Conservation (phyloP, 2,888 invertebrate species). For the Campopleginae sp. region DNA sequence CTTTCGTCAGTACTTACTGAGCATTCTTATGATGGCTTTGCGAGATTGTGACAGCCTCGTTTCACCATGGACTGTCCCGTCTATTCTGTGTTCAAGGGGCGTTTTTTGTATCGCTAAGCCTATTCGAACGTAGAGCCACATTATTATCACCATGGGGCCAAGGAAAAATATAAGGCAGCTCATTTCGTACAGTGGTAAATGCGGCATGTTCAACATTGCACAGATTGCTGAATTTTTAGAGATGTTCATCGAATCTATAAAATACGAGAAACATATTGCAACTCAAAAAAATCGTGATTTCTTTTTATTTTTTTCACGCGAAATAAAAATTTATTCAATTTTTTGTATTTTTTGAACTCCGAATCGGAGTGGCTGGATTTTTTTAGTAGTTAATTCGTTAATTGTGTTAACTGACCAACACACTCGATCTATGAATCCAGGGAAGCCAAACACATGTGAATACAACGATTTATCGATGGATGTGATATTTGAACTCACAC, state of each 20-base stretch:
- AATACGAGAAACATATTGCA: background rate
- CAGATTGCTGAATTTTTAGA: slow-evolving; percentile 91
- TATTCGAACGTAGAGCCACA: slow-evolving; percentile 92
- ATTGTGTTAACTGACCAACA: too few species aligned
- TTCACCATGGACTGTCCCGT: slow-evolving; percentile 90
- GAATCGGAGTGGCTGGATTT: too few species aligned
- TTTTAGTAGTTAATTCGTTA: too few species aligned
- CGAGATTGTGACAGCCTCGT: slow-evolving; percentile 89
- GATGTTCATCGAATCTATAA: slow-evolving; percentile 55
- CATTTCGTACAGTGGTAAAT: slow-evolving; percentile 90
- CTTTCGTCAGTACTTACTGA: slow-evolving; percentile 86
- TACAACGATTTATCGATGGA: background rate
- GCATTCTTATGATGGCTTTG: slow-evolving; percentile 91
- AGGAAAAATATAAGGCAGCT: slow-evolving; percentile 94
- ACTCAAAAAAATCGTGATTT: background rate
- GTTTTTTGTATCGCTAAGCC: slow-evolving; percentile 87
- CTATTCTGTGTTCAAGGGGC: slow-evolving; percentile 81
- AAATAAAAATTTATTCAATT: too few species aligned
- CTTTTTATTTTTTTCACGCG: too few species aligned
- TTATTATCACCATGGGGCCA: slow-evolving; percentile 89
- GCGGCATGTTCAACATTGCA: slow-evolving; percentile 87
- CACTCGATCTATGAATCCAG: background rate
- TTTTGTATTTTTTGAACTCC: too few species aligned
- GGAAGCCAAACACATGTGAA: background rate
- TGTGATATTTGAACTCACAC: slow-evolving; percentile 81